These are phyloP conservation scores for Drosophila nigrodunni DNA, from an alignment of 1,140 invertebrate species.

Conservation along the genomic window DNA sequence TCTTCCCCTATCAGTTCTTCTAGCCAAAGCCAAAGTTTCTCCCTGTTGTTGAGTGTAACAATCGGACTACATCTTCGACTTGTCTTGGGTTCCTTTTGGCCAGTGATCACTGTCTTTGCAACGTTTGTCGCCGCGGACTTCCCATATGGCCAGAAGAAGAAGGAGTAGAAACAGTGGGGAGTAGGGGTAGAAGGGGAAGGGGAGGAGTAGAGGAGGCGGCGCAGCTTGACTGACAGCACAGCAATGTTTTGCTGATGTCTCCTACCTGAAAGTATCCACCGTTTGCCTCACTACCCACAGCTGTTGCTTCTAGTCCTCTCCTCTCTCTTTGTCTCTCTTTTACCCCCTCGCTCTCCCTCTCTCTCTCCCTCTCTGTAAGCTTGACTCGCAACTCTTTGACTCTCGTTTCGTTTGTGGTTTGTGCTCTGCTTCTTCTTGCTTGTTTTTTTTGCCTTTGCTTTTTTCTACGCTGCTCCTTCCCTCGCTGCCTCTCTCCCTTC, in stretches of 20 bases:
- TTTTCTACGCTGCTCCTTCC: constrained; percentile 4
- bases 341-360: background rate
- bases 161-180: constrained; percentile 10
- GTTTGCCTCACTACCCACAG: background rate
- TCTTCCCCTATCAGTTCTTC: no score
- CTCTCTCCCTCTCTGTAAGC: no score
- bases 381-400: constrained; percentile 43
- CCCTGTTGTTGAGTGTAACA: constrained; percentile 7
- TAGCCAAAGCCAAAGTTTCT: background rate
- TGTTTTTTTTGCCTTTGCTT: background rate
- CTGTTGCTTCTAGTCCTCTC: background rate
- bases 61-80: constrained; percentile 11
- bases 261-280: background rate
- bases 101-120: constrained; percentile 7
- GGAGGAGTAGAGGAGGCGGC: background rate
- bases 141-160: constrained; percentile 15
- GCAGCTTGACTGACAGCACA: constrained; percentile 58
- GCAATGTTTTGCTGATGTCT: constrained; percentile 40
- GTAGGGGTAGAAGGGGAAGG: no score
- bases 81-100: constrained; percentile 23
- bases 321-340: background rate
- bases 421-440: background rate
- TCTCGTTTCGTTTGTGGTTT: constrained; percentile 16
- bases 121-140: constrained; percentile 6
- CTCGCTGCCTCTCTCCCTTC: background rate